phyloP scores from a whole-genome alignment of 1,140 invertebrate species.

The Drosophila lacertosa region DNA sequence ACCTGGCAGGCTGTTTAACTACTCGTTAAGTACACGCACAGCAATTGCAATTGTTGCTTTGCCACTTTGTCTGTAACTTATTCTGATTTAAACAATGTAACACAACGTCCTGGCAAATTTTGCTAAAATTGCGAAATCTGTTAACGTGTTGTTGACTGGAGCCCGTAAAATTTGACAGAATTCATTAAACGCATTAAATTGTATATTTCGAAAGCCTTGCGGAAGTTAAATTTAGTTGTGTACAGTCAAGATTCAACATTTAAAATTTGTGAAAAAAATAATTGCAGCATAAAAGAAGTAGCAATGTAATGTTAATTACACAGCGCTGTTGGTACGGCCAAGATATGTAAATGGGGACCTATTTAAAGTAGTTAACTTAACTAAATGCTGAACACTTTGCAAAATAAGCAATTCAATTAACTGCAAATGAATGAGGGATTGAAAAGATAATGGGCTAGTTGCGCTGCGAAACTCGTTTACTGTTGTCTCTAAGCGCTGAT shows the following conservation, averaged over 20 bases:
- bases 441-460: slow-evolving; percentile 39
- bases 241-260: not conserved
- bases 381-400: slow-evolving; percentile 24
- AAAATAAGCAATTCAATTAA: slow-evolving; percentile 38
- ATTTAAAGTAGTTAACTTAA: slow-evolving; percentile 6
- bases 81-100: no score
- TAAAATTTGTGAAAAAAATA: not conserved
- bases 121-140: no score
- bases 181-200: no score
- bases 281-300: not conserved
- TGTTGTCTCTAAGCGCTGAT: not conserved
- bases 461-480: slow-evolving; percentile 25
- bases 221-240: no score
- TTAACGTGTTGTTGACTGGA: no score
- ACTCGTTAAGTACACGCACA: no score
- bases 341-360: slow-evolving; percentile 5
- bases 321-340: not conserved
- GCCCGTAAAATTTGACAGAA: no score
- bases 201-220: no score
- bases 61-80: no score
- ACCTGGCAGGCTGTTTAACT: no score
- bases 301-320: not conserved
- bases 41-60: no score
- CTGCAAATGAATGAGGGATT: slow-evolving; percentile 30
- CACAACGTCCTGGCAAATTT: no score